phyloP scores from a whole-genome alignment of 30 jellyfish, hydroid and myxozoan species.

The Cassiopea andromeda region DNA sequence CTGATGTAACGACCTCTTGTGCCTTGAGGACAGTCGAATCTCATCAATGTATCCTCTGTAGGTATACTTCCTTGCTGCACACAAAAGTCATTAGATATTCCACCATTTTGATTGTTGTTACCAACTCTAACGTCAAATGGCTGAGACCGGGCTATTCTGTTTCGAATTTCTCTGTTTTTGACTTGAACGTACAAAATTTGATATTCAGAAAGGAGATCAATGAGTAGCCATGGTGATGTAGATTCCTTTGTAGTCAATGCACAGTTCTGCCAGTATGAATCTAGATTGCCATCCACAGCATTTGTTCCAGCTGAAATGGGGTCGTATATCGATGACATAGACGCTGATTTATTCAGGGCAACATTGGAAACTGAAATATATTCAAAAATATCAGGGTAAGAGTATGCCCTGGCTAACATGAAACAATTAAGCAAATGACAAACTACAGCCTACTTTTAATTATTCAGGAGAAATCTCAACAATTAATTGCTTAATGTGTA shows the following conservation, averaged over 20 bases:
- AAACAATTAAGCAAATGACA: no score
- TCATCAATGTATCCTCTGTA: not conserved
- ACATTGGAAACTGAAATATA: not conserved
- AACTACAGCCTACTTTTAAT: no score
- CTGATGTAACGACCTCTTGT: not conserved
- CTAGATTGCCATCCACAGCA: not conserved
- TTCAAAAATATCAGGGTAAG: no score
- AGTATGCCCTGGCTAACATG: no score
- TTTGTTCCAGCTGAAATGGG: not conserved
- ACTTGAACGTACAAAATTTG: not conserved
- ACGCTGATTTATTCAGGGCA: not conserved
- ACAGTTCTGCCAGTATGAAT: not conserved
- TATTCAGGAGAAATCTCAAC: no score
- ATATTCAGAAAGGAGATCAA: not conserved
- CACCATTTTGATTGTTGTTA: not conserved
- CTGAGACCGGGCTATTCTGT: not conserved
- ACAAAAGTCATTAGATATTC: not conserved
- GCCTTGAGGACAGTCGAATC: not conserved
- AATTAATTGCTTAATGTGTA: no score
- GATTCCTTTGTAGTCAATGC: not conserved
- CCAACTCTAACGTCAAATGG: not conserved
- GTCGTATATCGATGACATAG: not conserved
- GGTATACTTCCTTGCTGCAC: not conserved
- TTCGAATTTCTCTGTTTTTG: not conserved
- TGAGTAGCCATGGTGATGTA: not conserved